Percentiles rank a stretch among this genome's conserved stretches.
phyloP scores from a whole-genome alignment of 2,113 vertebrate species.

The Gallinago media region DNA sequence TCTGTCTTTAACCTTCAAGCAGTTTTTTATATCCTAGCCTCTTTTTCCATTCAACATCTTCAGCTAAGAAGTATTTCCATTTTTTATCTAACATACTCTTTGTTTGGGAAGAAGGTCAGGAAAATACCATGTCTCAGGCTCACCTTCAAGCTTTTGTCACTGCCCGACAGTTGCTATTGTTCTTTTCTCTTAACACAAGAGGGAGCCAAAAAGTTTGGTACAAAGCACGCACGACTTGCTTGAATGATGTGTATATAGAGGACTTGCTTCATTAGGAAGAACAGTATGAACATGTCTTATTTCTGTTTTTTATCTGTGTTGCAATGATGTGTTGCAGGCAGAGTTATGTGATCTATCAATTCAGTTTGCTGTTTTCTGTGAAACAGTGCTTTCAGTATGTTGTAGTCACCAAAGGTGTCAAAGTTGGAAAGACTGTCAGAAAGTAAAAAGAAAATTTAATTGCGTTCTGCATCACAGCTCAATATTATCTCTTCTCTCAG shows the following conservation, averaged over 20 bases:
- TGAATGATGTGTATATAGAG: background rate
- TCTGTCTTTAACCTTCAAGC: background rate
- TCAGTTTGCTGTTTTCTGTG: background rate
- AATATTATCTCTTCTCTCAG: background rate
- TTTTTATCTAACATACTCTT: background rate
- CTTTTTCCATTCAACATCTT: background rate
- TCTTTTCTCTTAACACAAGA: constrained; percentile 43
- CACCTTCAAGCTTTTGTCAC: background rate
- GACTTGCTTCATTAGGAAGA: background rate
- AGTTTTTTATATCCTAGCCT: background rate
- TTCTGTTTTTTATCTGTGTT: background rate
- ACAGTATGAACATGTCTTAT: background rate
- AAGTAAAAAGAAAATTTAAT: background rate
- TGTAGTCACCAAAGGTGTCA: background rate
- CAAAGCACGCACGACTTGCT: background rate
- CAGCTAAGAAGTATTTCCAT: background rate
- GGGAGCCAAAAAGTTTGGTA: constrained; percentile 56
- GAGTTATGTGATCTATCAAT: background rate
- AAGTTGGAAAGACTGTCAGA: background rate
- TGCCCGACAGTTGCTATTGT: background rate
- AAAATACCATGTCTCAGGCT: background rate
- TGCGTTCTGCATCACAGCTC: background rate
- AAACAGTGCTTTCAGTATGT: background rate
- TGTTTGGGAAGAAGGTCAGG: background rate
- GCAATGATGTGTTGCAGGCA: background rate